Evolutionary conservation across 2,888 invertebrate genomes (phyloP).

Genomic region (Diplolepis rosae): DNA sequence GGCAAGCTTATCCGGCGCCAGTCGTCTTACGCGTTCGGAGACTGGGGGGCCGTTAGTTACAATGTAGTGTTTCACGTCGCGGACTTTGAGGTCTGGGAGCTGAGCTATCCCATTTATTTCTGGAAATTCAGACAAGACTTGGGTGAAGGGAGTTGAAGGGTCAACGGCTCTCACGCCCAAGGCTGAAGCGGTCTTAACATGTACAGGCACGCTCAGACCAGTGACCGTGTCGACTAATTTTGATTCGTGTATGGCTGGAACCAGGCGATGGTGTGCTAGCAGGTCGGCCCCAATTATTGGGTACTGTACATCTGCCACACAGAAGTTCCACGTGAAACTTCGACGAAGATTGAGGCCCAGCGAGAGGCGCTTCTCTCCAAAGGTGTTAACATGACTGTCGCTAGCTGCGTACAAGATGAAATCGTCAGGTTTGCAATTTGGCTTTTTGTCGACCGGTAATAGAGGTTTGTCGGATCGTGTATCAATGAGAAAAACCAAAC

Average conservation of each 20-base stretch:
- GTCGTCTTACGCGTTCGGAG: constrained; percentile 38
- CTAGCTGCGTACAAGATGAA: constrained; percentile 27
- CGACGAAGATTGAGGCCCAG: constrained; percentile 22
- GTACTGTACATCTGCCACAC: constrained; percentile 20
- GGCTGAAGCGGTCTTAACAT: background rate
- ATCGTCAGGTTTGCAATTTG: background rate
- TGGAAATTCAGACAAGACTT: background rate
- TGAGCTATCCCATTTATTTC: background rate
- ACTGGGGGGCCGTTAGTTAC: constrained; percentile 41
- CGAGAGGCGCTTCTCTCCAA: background rate
- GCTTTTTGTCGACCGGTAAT: background rate
- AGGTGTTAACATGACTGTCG: constrained; percentile 7
- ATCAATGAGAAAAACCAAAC: background rate
- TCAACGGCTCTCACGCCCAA: background rate
- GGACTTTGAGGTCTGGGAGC: background rate
- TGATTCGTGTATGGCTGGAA: background rate
- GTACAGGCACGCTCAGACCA: no score
- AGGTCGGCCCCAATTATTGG: constrained; percentile 22
- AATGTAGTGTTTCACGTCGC: constrained; percentile 35
- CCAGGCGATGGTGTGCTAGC: constrained; percentile 6
- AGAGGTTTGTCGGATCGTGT: background rate
- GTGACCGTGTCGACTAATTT: background rate
- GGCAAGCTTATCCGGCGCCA: constrained; percentile 50
- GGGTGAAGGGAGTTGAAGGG: background rate
- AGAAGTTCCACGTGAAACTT: constrained; percentile 28